Percentiles rank a stretch among this genome's conserved stretches.
Conservation (phyloP, 2,113 vertebrate genomes). For the Podocnemis expansa region DNA sequence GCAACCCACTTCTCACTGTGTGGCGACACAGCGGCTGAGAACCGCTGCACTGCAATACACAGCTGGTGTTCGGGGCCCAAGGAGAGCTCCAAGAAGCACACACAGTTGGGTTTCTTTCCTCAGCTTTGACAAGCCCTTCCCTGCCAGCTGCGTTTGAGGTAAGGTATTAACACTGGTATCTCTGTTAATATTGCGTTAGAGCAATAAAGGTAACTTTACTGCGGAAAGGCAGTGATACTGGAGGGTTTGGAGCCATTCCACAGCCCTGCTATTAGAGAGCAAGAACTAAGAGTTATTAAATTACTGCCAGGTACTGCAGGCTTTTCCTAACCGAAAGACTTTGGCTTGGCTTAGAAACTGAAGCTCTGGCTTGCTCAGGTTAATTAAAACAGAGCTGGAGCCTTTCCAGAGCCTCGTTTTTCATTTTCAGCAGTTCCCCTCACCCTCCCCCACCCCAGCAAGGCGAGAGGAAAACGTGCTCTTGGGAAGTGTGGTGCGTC, state of each 20-base stretch:
- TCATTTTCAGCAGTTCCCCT: neutral
- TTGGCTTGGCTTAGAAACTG: constrained; percentile 58
- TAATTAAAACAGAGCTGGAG: constrained; percentile 73
- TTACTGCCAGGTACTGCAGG: constrained; percentile 68
- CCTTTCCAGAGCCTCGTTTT: constrained; percentile 50
- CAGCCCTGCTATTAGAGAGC: constrained; percentile 48
- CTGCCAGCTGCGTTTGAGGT: constrained; percentile 39
- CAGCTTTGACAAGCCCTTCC: neutral
- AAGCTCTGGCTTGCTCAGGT: constrained; percentile 64
- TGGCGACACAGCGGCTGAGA: no score
- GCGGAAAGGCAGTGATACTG: constrained; percentile 48
- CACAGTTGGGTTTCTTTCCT: accelerated
- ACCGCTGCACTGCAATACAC: accelerated
- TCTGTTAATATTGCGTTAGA: constrained; percentile 64
- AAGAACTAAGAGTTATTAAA: constrained; percentile 54
- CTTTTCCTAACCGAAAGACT: constrained; percentile 65
- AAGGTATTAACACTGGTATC: constrained; percentile 59
- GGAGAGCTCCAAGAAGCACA: accelerated
- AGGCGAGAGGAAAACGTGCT: neutral
- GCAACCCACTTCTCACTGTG: no score
- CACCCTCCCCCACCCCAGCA: neutral
- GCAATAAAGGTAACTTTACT: constrained; percentile 62
- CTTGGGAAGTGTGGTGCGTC: neutral
- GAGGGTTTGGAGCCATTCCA: constrained; percentile 57
- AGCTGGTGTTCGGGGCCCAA: neutral